Evolutionary conservation across 2,888 invertebrate species (phyloP).

Genomic region (Byasa hedistus): DNA sequence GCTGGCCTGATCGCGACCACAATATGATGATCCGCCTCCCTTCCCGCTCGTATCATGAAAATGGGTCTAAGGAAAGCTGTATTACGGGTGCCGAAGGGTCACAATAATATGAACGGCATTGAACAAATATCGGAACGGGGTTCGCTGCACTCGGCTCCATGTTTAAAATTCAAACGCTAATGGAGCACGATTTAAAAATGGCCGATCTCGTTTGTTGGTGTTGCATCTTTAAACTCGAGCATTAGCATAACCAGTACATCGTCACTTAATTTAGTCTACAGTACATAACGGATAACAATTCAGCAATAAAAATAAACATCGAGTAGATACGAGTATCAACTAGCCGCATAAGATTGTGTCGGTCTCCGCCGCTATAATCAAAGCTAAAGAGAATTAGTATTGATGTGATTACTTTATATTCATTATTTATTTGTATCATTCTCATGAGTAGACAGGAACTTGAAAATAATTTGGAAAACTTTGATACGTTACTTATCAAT

Average conservation of each 20-base stretch:
- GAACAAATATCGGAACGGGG: slow-evolving; percentile 63
- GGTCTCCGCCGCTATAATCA: background rate
- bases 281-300: slow-evolving; percentile 9
- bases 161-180: slow-evolving; percentile 69
- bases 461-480: slow-evolving; percentile 6
- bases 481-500: background rate
- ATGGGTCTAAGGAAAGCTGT: slow-evolving; percentile 41
- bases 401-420: slow-evolving; percentile 10
- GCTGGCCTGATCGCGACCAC: slow-evolving; percentile 57
- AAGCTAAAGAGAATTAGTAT: slow-evolving; percentile 5
- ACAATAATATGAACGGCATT: slow-evolving; percentile 52
- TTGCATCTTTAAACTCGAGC: slow-evolving; percentile 13
- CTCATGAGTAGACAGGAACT: background rate
- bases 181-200: slow-evolving; percentile 65
- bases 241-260: slow-evolving; percentile 14
- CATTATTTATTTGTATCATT: slow-evolving; percentile 19
- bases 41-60: slow-evolving; percentile 40
- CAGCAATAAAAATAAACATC: slow-evolving; percentile 8
- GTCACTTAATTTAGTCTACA: slow-evolving; percentile 11
- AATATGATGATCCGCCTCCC: slow-evolving; percentile 48
- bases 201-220: slow-evolving; percentile 46
- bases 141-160: slow-evolving; percentile 74
- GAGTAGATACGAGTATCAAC: background rate
- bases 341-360: background rate
- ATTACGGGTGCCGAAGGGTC: slow-evolving; percentile 46